Conservation (phyloP, 2,113 vertebrate genomes). For the Pseudonaja textilis region DNA sequence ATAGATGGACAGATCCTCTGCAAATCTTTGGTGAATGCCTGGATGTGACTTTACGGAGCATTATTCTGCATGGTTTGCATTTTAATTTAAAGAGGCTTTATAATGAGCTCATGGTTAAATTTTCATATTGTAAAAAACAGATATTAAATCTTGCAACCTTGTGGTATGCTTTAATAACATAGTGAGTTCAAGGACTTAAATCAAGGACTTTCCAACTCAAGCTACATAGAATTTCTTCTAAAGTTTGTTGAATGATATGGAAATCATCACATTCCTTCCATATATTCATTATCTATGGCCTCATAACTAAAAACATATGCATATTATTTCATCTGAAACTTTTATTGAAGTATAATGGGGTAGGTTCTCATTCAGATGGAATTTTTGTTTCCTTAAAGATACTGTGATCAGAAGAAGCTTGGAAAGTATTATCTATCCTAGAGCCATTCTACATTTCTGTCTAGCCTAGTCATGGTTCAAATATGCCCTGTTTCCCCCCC, state of each 20-base stretch:
- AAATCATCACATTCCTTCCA: background rate
- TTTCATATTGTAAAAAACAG: background rate
- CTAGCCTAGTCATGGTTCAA: background rate
- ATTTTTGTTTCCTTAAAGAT: background rate
- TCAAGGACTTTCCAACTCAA: background rate
- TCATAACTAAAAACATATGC: background rate
- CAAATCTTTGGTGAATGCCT: background rate
- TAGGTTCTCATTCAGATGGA: background rate
- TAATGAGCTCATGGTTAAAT: background rate
- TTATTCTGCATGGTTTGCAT: background rate
- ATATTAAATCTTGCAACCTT: background rate
- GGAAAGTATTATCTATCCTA: background rate
- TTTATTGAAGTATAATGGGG: background rate
- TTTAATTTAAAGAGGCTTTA: background rate
- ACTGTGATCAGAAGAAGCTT: background rate
- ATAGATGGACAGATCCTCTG: background rate
- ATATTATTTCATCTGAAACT: background rate
- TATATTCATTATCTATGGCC: background rate
- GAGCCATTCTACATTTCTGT: background rate
- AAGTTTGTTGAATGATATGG: background rate
- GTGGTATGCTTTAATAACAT: background rate
- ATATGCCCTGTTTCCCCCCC: rapidly evolving
- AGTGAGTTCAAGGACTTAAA: background rate
- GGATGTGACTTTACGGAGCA: background rate
- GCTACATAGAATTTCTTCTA: background rate